phyloP scores from a whole-genome alignment of 2,888 invertebrate genomes.

The Apeira syringaria region DNA sequence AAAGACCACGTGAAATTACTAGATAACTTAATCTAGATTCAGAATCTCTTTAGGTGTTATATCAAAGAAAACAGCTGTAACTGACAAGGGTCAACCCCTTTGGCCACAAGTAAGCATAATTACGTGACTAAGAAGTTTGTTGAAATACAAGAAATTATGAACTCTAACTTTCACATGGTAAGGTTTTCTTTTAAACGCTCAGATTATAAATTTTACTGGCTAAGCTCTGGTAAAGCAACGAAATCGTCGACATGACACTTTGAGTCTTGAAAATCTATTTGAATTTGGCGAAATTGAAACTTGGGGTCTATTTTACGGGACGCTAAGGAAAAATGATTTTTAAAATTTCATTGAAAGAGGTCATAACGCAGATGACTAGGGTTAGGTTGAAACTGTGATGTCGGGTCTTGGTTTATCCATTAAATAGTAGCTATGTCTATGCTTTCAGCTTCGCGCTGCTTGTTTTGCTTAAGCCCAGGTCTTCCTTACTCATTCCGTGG shows the following conservation, averaged over 20 bases:
- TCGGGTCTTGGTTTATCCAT: too few relatives aligned
- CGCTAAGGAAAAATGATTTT: too few relatives aligned
- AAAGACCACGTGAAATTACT: background rate
- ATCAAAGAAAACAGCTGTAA: conserved; percentile 3
- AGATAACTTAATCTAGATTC: background rate
- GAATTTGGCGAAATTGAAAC: too few relatives aligned
- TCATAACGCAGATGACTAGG: too few relatives aligned
- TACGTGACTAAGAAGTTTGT: background rate
- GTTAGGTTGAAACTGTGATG: too few relatives aligned
- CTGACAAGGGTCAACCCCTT: conserved; percentile 5
- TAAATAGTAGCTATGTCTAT: too few relatives aligned
- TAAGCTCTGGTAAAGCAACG: background rate
- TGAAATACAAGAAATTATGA: background rate
- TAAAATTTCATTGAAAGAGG: too few relatives aligned
- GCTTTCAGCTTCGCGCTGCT: too few relatives aligned
- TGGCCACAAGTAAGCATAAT: conserved; percentile 2
- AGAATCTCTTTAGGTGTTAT: background rate
- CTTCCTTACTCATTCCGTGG: too few relatives aligned
- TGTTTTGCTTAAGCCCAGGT: too few relatives aligned
- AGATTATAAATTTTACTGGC: background rate
- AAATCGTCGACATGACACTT: conserved; percentile 4
- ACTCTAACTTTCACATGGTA: background rate
- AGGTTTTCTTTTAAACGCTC: background rate
- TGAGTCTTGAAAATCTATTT: background rate
- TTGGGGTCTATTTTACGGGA: too few relatives aligned